Evolutionary conservation across 37 sponge, comb jelly and placozoan genomes (phyloP).

Genomic region (Amphimedon queenslandica): DNA sequence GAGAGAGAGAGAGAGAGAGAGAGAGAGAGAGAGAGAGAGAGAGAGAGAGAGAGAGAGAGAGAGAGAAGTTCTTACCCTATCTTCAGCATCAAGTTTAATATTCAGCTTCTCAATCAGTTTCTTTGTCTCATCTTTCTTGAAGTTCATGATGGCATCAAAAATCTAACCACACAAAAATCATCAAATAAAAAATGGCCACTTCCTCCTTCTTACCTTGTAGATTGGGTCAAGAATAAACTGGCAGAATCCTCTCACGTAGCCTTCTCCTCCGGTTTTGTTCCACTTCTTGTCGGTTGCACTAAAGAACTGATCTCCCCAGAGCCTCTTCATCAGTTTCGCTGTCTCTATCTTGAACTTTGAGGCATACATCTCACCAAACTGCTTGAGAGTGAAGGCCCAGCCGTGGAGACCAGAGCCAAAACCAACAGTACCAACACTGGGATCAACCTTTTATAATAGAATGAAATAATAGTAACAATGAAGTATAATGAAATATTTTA

Average conservation of each 20-base stretch:
- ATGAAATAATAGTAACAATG: no score
- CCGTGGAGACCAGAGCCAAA: constrained; percentile 99
- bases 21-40: no score
- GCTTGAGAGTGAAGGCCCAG: constrained; percentile 99
- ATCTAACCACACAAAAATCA: no score
- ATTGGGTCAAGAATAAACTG: constrained; percentile 98
- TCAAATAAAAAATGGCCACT: no score
- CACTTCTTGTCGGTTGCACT: constrained; percentile 85
- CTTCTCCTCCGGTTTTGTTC: constrained; percentile 79
- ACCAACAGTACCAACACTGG: constrained; percentile 91
- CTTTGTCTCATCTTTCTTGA: constrained; percentile 82
- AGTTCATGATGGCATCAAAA: constrained; percentile 91
- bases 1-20: no score
- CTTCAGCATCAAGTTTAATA: constrained; percentile 80
- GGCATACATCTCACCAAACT: constrained; percentile 97
- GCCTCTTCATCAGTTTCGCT: constrained; percentile 87
- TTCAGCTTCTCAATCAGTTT: constrained; percentile 84
- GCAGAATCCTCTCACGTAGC: constrained; percentile 90
- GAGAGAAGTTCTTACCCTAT: constrained; percentile 66
- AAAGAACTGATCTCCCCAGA: constrained; percentile 98
- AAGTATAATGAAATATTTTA: no score
- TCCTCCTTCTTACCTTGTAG: constrained; percentile 77
- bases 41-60: no score
- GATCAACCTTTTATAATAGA: constrained; percentile 81
- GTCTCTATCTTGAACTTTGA: constrained; percentile 96